Conservation (phyloP, 1,140 invertebrate genomes). For the Pseudachorutes palmiensis region DNA sequence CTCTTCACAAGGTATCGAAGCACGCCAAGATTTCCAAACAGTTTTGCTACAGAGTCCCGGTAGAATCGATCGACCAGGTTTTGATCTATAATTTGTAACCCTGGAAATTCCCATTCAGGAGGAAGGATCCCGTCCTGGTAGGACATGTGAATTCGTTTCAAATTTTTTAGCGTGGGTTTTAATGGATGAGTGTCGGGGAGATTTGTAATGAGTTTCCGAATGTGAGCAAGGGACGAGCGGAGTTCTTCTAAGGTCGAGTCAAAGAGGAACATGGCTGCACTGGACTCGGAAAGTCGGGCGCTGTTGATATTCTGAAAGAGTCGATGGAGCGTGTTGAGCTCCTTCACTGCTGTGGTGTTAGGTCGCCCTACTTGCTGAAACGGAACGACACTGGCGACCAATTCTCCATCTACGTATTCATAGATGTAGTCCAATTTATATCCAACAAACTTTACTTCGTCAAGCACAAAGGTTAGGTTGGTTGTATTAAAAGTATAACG, state of each 20-base stretch:
- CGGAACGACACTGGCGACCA: neutral
- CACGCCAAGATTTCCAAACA: neutral
- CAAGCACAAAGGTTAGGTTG: neutral
- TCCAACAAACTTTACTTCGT: neutral
- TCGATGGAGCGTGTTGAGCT: neutral
- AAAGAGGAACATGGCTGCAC: neutral
- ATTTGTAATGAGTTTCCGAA: neutral
- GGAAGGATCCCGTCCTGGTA: neutral
- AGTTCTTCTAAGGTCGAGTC: neutral
- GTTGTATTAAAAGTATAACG: neutral
- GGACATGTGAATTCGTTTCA: neutral
- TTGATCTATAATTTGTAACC: neutral
- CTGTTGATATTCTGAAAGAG: neutral
- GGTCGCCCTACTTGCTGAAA: neutral
- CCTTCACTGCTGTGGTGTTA: neutral
- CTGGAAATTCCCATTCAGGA: constrained; percentile 1
- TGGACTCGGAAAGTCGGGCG: neutral
- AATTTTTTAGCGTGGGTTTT: neutral
- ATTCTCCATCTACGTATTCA: neutral
- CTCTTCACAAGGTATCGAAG: neutral
- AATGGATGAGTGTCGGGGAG: neutral
- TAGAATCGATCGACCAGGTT: neutral
- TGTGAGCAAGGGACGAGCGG: neutral
- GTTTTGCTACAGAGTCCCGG: neutral
- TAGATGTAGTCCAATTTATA: neutral